These are phyloP conservation scores for Syritta pipiens DNA, from an alignment of 2,888 invertebrate genomes.

Conservation along the genomic window DNA sequence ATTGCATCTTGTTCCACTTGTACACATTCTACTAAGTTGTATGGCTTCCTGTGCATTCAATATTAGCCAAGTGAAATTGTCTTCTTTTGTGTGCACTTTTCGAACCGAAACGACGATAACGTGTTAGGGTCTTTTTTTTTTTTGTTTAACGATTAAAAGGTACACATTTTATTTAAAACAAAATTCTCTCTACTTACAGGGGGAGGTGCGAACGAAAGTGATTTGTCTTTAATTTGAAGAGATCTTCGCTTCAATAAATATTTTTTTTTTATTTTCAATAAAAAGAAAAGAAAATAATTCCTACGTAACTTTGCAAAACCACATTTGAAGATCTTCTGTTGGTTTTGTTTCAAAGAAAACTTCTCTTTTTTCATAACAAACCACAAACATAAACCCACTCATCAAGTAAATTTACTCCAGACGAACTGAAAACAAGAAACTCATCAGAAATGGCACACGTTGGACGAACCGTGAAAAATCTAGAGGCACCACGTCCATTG, in stretches of 20 bases:
- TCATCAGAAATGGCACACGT: slow-evolving; percentile 80
- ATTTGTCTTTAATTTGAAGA: slow-evolving; percentile 75
- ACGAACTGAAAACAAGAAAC: slow-evolving; percentile 46
- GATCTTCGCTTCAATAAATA: slow-evolving; percentile 71
- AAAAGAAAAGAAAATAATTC: slow-evolving; percentile 64
- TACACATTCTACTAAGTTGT: slow-evolving; percentile 28
- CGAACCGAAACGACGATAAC: slow-evolving; percentile 57
- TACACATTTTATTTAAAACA: background rate
- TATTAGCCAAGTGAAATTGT: slow-evolving; percentile 38
- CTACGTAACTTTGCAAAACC: slow-evolving; percentile 35
- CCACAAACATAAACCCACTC: slow-evolving; percentile 7
- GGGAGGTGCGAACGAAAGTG: slow-evolving; percentile 78
- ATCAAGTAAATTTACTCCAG: slow-evolving; percentile 19
- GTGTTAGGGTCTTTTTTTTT: background rate
- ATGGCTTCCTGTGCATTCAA: slow-evolving; percentile 57
- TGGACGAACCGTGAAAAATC: slow-evolving; percentile 86
- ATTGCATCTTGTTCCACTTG: slow-evolving; percentile 62
- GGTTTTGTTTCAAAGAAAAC: slow-evolving; percentile 49
- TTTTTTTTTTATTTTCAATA: slow-evolving; percentile 60
- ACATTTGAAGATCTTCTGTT: slow-evolving; percentile 33
- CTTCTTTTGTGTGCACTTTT: slow-evolving; percentile 34
- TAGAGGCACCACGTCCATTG: slow-evolving; percentile 87
- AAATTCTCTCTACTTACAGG: slow-evolving; percentile 73
- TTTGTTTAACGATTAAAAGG: background rate
- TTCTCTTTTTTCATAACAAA: slow-evolving; percentile 1